Conservation (phyloP, 1,140 invertebrate genomes). For the Chionoecetes opilio region DNA sequence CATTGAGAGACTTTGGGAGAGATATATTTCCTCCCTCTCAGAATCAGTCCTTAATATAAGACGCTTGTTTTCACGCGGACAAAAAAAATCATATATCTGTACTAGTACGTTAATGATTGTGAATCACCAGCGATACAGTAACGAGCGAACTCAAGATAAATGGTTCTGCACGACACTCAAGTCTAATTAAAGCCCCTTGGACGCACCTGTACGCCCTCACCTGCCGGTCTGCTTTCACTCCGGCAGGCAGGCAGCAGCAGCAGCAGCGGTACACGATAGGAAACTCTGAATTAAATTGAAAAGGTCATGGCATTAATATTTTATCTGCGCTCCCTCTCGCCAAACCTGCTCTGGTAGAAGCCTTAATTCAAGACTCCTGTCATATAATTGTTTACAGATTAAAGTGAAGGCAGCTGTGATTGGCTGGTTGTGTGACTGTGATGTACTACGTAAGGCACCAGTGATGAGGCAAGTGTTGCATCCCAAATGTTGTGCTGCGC, state of each 20-base stretch:
- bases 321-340: not conserved
- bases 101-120: no score
- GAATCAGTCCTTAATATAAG: not conserved
- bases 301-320: not conserved
- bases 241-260: no score
- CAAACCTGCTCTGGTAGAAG: not conserved
- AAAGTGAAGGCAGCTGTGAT: not conserved
- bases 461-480: no score
- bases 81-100: no score
- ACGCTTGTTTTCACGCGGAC: not conserved
- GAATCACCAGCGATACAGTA: not conserved
- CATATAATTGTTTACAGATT: not conserved
- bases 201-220: not conserved
- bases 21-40: not conserved
- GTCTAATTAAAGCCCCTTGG: not conserved
- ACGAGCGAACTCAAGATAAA: not conserved
- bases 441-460: no score
- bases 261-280: not conserved
- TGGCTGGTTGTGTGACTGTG: not conserved
- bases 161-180: not conserved
- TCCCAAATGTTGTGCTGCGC: no score
- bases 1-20: constrained; percentile 19
- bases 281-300: not conserved
- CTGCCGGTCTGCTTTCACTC: not conserved
- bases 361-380: not conserved